phyloP scores from a whole-genome alignment of 2,888 invertebrate species.

The Nysson spinosus region DNA sequence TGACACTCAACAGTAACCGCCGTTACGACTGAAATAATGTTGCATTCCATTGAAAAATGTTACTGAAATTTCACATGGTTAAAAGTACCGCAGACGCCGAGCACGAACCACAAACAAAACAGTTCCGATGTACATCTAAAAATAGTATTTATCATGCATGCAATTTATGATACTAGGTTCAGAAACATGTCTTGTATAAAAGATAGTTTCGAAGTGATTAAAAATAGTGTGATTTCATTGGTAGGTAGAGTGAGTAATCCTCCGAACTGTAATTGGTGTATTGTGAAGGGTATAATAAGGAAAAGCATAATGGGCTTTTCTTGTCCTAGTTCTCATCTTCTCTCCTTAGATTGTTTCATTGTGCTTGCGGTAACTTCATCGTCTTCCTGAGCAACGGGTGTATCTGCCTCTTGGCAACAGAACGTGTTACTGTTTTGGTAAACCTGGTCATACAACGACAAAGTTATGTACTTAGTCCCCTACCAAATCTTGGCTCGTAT shows the following conservation, averaged over 20 bases:
- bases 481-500: slow-evolving; percentile 15
- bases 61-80: no score
- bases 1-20: slow-evolving; percentile 29
- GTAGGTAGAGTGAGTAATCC: slow-evolving; percentile 3
- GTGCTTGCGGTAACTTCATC: slow-evolving; percentile 5
- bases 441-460: background rate
- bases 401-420: slow-evolving; percentile 21
- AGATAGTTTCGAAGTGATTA: no score
- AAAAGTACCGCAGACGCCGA: no score
- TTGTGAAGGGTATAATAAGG: slow-evolving; percentile 1
- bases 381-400: no score
- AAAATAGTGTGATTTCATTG: no score
- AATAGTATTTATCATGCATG: no score
- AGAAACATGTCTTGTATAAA: no score
- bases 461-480: slow-evolving; percentile 18
- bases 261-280: slow-evolving; percentile 2
- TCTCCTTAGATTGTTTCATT: background rate
- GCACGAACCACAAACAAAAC: no score
- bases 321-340: slow-evolving; percentile 16
- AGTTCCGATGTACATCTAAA: no score
- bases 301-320: slow-evolving; percentile 38
- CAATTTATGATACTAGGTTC: no score
- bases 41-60: slow-evolving; percentile 1
- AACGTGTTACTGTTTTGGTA: slow-evolving; percentile 10
- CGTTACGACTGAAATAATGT: background rate